Base-by-base conservation (phyloP, 1,140 invertebrate genomes). In the Heliothis virescens region DNA sequence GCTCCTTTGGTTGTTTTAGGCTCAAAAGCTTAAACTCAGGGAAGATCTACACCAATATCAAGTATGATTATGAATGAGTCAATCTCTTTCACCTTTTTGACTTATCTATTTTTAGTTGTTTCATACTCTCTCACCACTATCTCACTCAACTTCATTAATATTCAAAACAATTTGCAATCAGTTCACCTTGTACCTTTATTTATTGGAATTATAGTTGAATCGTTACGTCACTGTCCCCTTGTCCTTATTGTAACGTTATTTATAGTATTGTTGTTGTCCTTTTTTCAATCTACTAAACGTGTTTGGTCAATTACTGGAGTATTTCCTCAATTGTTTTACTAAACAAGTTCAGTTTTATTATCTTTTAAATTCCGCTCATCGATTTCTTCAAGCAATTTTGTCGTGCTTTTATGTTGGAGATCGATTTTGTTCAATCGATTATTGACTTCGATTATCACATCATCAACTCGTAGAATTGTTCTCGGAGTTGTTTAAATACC, bases 171-270 rank as follows among this genome's bases (percentile, higher is more conserved):
- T 26, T 52, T 29, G 13, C 48, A 52, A n/a, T 26, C n/a, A 10
- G 47, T 71, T 53, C 48, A 71, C 67, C 67, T 71, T 71, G 67
- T 52, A 53, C 47, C 12, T 60, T 52, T 71, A 71, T 71, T 53
- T 71, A 69, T 52, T 26, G 12, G 15, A 26, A 53, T 21, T 29
- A 21, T 53, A 13, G 52, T 71, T 71, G 48, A 48, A 71, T 71
- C 48, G 52, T 71, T 71, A 69, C 48, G 48, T 71, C 67, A 71
- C 53, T 3, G 21, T 53, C 21, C 26, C 59, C 59, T 41, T 71
- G 67, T 71, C 67, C 67, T 71, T 71, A 71, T 71, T 48, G 48
- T 67, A 48, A 67, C 18, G 11, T 53, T 21, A 71, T 52, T 48
- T 71, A 52, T 71, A 26, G 12, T 50, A 29, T 71, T 71, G 67